Percentiles rank a stretch among this genome's conserved stretches.
Evolutionary conservation across 2,113 vertebrate genomes (phyloP).

Genomic region (Amphiprion ocellaris): DNA sequence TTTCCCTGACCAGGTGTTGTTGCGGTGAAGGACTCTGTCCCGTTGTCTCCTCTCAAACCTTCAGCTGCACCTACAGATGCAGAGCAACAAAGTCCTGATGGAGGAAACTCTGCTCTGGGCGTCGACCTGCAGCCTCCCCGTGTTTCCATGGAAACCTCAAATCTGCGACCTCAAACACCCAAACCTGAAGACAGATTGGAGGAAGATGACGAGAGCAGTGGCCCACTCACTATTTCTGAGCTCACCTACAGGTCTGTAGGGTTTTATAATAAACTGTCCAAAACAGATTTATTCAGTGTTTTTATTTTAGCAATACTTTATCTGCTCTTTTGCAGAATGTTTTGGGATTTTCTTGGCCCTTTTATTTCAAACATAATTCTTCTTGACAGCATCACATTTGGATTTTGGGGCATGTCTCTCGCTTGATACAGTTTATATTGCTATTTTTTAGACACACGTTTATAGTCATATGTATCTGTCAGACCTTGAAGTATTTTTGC

Average conservation of each 20-base stretch:
- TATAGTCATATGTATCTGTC: too few species aligned
- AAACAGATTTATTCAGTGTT: not conserved
- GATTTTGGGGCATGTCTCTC: too few species aligned
- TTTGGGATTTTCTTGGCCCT: not conserved
- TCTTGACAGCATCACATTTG: not conserved
- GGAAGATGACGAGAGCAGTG: conserved; percentile 82
- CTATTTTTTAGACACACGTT: too few species aligned
- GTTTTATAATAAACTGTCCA: not conserved
- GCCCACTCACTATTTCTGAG: conserved; percentile 93
- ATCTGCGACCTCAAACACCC: conserved; percentile 60
- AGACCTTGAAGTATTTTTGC: too few species aligned
- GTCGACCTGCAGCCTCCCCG: conserved; percentile 58
- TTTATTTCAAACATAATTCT: not conserved
- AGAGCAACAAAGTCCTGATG: conserved; percentile 62
- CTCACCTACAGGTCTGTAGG: conserved; percentile 85
- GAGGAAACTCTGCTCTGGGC: conserved; percentile 26
- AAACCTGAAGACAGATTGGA: conserved; percentile 66
- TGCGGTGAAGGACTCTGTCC: conserved; percentile 77
- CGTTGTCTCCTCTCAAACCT: conserved; percentile 79
- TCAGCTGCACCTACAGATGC: conserved; percentile 55
- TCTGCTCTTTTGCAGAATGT: not conserved
- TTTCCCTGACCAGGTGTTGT: conserved; percentile 71
- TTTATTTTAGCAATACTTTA: too few species aligned
- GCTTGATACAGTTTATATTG: not conserved
- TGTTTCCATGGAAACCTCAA: conserved; percentile 73